phyloP scores from a whole-genome alignment of 2,888 invertebrate species.

The Darwinula stevensoni region DNA sequence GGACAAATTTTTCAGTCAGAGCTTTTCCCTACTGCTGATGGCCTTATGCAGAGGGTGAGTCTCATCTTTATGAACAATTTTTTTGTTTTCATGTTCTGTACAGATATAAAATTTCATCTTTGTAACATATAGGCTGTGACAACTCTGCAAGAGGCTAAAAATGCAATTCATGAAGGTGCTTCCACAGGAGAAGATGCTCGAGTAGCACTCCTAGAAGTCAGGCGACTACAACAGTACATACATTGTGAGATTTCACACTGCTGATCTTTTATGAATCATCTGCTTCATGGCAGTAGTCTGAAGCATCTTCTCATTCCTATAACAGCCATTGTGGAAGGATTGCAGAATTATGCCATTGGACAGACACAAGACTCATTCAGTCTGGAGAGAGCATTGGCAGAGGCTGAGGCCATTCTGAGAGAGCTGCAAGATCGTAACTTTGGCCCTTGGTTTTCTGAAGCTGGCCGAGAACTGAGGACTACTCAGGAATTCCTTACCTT shows the following conservation, averaged over 20 bases:
- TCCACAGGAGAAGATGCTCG: no score
- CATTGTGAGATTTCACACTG: no score
- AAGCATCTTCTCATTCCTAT: no score
- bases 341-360: conserved; percentile 13
- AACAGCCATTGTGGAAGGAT: conserved; percentile 12
- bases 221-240: no score
- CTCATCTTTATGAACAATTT: neutral
- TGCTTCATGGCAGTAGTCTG: no score
- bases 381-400: conserved; percentile 14
- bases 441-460: conserved; percentile 10
- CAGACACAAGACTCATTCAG: conserved; percentile 12
- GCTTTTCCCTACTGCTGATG: conserved; percentile 9
- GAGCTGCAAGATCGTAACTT: conserved; percentile 14
- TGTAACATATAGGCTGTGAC: no score
- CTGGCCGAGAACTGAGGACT: conserved; percentile 12
- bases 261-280: no score
- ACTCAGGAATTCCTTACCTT: conserved; percentile 8
- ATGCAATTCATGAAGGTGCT: no score
- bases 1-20: conserved; percentile 12
- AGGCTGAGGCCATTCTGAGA: conserved; percentile 16
- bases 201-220: no score
- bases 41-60: conserved; percentile 8
- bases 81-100: neutral
- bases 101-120: no score
- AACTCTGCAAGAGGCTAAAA: no score